Conservation (phyloP, 2,888 invertebrate genomes). For the Diplolepis rosae region DNA sequence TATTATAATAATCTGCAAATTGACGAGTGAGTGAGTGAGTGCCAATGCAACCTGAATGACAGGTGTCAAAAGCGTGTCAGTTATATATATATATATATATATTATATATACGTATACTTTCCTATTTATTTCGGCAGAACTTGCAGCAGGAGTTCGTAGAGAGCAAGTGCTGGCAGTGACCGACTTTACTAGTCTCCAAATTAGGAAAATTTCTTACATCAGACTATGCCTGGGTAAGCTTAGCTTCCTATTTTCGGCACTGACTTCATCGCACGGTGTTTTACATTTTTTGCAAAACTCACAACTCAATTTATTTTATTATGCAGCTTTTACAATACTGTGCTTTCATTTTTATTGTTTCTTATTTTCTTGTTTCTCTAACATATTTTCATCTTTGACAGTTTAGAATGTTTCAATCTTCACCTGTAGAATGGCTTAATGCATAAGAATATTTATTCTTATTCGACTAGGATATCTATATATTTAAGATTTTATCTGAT, state of each 20-base stretch:
- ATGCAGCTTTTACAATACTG: slow-evolving; percentile 7
- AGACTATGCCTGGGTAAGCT: slow-evolving; percentile 52
- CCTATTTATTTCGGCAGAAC: slow-evolving; percentile 47
- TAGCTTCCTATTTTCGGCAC: slow-evolving; percentile 48
- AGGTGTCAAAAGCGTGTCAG: slow-evolving; percentile 36
- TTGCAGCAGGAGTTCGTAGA: slow-evolving; percentile 44
- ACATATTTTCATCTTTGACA: neutral
- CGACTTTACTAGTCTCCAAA: slow-evolving; percentile 45
- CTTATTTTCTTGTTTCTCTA: neutral
- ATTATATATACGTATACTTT: slow-evolving; percentile 43
- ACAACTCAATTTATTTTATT: slow-evolving; percentile 11
- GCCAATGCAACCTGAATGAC: slow-evolving; percentile 37
- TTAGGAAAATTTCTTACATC: slow-evolving; percentile 48
- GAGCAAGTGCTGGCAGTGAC: slow-evolving; percentile 38
- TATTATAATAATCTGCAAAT: neutral
- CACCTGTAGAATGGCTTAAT: too few species aligned
- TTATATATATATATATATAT: too few species aligned
- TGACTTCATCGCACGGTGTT: slow-evolving; percentile 47
- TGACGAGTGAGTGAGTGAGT: neutral
- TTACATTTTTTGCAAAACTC: slow-evolving; percentile 33
- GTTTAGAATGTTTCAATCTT: neutral
- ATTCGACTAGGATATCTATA: too few species aligned
- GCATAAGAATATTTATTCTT: too few species aligned
- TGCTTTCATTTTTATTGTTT: neutral
- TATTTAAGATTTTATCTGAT: too few species aligned